Evolutionary conservation across 1,140 invertebrate species (phyloP).

Genomic region (Lutraria rhynchaena): DNA sequence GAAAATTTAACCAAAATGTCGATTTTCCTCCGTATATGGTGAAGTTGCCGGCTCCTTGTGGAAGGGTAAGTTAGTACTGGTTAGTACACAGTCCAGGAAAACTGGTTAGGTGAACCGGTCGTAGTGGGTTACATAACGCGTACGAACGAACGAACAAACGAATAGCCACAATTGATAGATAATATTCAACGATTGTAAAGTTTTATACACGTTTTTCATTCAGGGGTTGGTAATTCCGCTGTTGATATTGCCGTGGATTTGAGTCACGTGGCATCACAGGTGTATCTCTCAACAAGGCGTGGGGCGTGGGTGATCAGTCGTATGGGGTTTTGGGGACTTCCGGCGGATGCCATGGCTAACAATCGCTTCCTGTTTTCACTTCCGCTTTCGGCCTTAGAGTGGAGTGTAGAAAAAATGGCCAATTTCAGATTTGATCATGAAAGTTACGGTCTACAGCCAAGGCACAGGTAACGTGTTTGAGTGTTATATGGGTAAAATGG

Average conservation of each 20-base stretch:
- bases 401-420: conserved; percentile 75
- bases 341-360: conserved; percentile 79
- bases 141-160: too few relatives aligned
- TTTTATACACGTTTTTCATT: too few relatives aligned
- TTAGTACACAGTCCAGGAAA: too few relatives aligned
- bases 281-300: conserved; percentile 78
- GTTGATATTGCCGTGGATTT: conserved; percentile 84
- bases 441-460: conserved; percentile 74
- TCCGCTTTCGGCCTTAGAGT: conserved; percentile 76
- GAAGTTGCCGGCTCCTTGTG: too few relatives aligned
- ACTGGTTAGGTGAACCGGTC: too few relatives aligned
- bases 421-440: conserved; percentile 77
- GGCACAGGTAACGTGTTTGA: conserved; percentile 64
- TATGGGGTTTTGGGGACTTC: conserved; percentile 78
- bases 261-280: conserved; percentile 81
- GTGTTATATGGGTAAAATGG: too few relatives aligned
- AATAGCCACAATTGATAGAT: too few relatives aligned
- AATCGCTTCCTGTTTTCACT: conserved; percentile 75
- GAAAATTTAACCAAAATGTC: too few relatives aligned
- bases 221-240: conserved; percentile 85
- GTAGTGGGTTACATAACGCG: too few relatives aligned
- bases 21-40: too few relatives aligned
- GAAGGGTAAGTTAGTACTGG: too few relatives aligned
- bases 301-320: conserved; percentile 81
- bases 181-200: too few relatives aligned